A percentile compares a stretch with the other conserved stretches of the same genome.
Conservation (phyloP, 1,140 invertebrate species). For the Thaumatotibia leucotreta region DNA sequence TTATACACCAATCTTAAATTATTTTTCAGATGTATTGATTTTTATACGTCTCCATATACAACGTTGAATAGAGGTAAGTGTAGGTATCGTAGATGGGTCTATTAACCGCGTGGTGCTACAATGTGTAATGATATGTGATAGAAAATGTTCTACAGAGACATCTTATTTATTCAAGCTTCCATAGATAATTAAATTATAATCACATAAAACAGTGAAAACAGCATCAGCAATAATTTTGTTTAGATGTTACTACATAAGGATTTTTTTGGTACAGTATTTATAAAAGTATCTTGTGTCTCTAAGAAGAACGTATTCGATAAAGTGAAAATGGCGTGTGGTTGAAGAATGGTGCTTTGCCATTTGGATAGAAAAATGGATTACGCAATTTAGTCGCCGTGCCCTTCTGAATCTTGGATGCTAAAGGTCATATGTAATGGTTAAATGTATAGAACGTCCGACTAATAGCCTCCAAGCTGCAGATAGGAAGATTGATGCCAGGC, state of each 20-base stretch:
- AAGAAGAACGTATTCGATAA: slow-evolving; percentile 46
- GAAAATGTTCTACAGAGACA: slow-evolving; percentile 72
- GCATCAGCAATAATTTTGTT: slow-evolving; percentile 65
- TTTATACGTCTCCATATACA: slow-evolving; percentile 75
- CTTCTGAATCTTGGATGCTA: not conserved
- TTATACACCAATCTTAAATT: slow-evolving; percentile 73
- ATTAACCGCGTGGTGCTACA: slow-evolving; percentile 75
- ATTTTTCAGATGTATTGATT: slow-evolving; percentile 76
- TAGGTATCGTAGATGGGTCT: slow-evolving; percentile 72
- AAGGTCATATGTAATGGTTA: not conserved
- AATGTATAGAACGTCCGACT: not conserved
- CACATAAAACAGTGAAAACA: slow-evolving; percentile 42
- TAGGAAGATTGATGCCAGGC: not conserved
- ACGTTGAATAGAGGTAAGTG: slow-evolving; percentile 70
- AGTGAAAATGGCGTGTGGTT: slow-evolving; percentile 29
- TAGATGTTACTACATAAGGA: slow-evolving; percentile 40
- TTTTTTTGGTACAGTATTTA: slow-evolving; percentile 54
- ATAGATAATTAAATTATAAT: slow-evolving; percentile 61
- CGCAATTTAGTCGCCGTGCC: slow-evolving; percentile 1
- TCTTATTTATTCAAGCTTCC: slow-evolving; percentile 74
- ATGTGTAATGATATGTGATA: slow-evolving; percentile 75
- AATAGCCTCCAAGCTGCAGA: not conserved
- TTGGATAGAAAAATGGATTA: not conserved
- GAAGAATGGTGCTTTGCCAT: not conserved
- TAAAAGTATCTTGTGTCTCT: slow-evolving; percentile 41